These are phyloP conservation scores for Tychaedon coryphoeus DNA, from an alignment of 2,113 vertebrate species.

Conservation along the genomic window DNA sequence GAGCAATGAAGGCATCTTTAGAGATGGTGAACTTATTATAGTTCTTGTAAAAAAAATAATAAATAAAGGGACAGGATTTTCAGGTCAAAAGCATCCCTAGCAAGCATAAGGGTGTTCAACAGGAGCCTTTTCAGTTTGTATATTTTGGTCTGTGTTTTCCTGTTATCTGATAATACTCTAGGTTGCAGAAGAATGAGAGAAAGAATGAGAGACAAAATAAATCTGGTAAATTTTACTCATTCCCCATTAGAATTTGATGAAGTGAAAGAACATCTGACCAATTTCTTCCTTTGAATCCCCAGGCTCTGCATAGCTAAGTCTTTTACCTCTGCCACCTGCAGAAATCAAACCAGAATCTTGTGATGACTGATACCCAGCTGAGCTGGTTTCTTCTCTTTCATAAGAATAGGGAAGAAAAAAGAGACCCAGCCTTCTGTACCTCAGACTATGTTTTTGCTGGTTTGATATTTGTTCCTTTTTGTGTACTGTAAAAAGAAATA, in stretches of 20 bases:
- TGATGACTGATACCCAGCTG: not conserved
- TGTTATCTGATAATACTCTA: not conserved
- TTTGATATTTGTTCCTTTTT: conserved; percentile 9
- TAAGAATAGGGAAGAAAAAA: conserved; percentile 11
- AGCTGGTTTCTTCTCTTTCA: conserved; percentile 1
- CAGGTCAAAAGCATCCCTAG: not conserved
- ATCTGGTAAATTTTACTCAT: not conserved
- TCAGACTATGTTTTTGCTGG: not conserved
- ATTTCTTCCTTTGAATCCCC: conserved; percentile 1
- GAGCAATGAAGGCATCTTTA: not conserved
- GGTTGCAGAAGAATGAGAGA: not conserved
- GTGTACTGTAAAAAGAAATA: conserved; percentile 10
- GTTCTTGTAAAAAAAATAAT: not conserved
- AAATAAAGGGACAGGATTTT: not conserved
- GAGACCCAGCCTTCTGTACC: not conserved
- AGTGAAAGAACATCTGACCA: conserved; percentile 4
- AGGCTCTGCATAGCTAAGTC: not conserved
- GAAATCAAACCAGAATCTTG: conserved; percentile 27
- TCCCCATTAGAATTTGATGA: not conserved
- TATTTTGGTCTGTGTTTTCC: not conserved
- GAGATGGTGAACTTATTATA: not conserved
- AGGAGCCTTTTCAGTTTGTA: not conserved
- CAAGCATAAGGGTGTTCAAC: not conserved
- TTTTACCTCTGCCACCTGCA: conserved; percentile 19
- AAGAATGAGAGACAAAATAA: not conserved